Base-by-base conservation (phyloP, 1,140 invertebrate genomes). In the Frieseomelitta varia region DNA sequence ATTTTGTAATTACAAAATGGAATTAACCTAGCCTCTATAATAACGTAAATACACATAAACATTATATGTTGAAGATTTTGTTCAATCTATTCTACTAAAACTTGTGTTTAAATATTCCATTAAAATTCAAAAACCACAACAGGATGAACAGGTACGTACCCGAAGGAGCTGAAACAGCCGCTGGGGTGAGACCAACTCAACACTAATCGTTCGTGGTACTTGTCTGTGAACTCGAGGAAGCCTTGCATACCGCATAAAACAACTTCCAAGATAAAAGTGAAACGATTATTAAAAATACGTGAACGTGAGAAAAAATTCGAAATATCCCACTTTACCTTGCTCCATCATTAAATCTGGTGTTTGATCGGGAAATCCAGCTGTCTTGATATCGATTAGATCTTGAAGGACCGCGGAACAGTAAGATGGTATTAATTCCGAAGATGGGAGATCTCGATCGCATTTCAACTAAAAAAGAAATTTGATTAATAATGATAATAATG, bases 181-280 rank as follows among this genome's bases (percentile, higher is more conserved):
- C 83, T 87, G 11, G 77, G 67, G 58, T 91, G 90, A 76, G 89
- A 86, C 92, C 92, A 93, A 19, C 79, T 84, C 10, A 92, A 47
- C n/a, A 94, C 86, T 27, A 91, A 65, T 61, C 90, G 84, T 34
- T 90, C 79, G 51, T 93, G 94, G 71, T 90, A 89, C n/a, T 85
- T 27, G 74, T 86, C 85, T 1, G 89, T 81, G 63, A 95, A 93
- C 74, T 94, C 93, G 2, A 90, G 58, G 58, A 90, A 94, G 24
- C 94, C 94, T 80, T 93, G 93, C 90, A 94, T 93, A 0, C 94
- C 94, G 73, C 94, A 95, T 21, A 84, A 21, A 58, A 84, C 67
- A 58, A 79, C 81, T 84, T 63, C 0, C 8, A 58, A 39, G 15
- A 19, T 3, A 19, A 51, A n/a, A 85, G 90, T n/a, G 39, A 1